Evolutionary conservation across 2,888 invertebrate species (phyloP), one percentile per base, ranked within the genome.

Genomic region (Drosophila acutilabella): DNA sequence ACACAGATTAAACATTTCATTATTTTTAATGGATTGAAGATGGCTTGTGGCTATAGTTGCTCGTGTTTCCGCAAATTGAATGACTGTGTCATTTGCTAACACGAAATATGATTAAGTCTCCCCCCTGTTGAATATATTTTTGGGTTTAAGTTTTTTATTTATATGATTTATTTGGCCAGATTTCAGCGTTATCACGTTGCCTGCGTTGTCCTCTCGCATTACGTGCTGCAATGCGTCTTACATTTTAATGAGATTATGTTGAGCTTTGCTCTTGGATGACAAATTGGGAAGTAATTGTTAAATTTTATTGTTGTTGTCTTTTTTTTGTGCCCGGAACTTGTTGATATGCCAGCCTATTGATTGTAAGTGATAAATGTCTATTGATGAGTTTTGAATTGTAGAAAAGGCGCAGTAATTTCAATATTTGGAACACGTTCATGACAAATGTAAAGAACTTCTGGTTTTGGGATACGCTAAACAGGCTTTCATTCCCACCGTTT

Each of bases 201-300:
- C 57, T 52, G 33, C 64, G 51, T 48, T 80, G 79, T 78, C 74
- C 80, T 73, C 80, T 57, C 71, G 59, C 42, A 65, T 57, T 71
- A 68, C 65, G 68, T 69, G 65, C 41, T 45, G 20, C 51, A 41
- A 57, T 70, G 67, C 71, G 45, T 65, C 58, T 33, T 40, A 62
- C 77, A 82, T 84, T 59, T 47, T 42, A 74, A 84, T 83, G 44
- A 71, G 53, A 14, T 64, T 51, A 47, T 51, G 26, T 45, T 47
- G 48, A 53, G 62, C 45, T 65, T 54, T 14, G 54, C 70, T 65
- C 45, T 72, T 66, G 58, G 69, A 75, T 82, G 77, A 82, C 81
- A 72, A 89, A 88, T 75, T 77, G 81, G 87, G 85, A 88, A 88
- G 83, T 68, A 70, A 68, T 62, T 70, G 66, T 60, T 69, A 14